A percentile compares a stretch with the other conserved stretches of the same genome.
Evolutionary conservation across 2,888 invertebrate species (phyloP).

Genomic region (Myopa testacea): DNA sequence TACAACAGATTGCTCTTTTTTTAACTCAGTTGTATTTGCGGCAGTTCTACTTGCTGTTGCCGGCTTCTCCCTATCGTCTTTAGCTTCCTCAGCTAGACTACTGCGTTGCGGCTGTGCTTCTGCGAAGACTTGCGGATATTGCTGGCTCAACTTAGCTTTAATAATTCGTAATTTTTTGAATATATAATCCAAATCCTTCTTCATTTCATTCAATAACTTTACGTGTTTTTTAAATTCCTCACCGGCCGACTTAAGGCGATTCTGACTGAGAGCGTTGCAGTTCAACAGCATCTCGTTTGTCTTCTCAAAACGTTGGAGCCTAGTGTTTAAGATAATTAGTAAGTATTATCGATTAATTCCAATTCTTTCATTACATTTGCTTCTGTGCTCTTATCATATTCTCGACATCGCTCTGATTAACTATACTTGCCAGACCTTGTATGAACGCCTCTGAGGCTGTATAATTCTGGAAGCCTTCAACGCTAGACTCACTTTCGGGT

Average conservation of each 20-base stretch:
- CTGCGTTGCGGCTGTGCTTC: constrained; percentile 70
- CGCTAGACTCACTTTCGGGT: constrained; percentile 53
- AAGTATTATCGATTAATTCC: background rate
- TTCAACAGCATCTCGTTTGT: constrained; percentile 99
- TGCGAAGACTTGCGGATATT: constrained; percentile 78
- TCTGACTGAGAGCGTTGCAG: constrained; percentile 93
- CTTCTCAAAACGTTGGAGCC: constrained; percentile 96
- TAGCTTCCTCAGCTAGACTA: constrained; percentile 69
- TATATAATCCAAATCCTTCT: constrained; percentile 93
- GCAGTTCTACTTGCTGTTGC: constrained; percentile 44
- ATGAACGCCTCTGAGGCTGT: constrained; percentile 92
- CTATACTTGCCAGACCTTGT: constrained; percentile 91
- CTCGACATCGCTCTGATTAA: constrained; percentile 91
- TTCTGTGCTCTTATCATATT: constrained; percentile 91
- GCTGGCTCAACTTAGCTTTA: constrained; percentile 81
- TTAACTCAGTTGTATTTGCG: constrained; percentile 52
- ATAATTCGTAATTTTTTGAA: constrained; percentile 90
- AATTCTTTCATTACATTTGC: constrained; percentile 78
- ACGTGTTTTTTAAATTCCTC: constrained; percentile 93
- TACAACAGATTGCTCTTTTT: constrained; percentile 30
- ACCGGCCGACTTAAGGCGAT: constrained; percentile 85
- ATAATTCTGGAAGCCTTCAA: constrained; percentile 49
- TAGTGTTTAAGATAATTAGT: constrained; percentile 61
- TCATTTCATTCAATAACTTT: constrained; percentile 87
- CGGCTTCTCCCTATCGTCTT: constrained; percentile 60